A percentile compares a stretch with the other conserved stretches of the same genome.
These are phyloP conservation scores for Trissoscelio sp. DNA, from an alignment of 2,888 invertebrate genomes.

Conservation along the genomic window DNA sequence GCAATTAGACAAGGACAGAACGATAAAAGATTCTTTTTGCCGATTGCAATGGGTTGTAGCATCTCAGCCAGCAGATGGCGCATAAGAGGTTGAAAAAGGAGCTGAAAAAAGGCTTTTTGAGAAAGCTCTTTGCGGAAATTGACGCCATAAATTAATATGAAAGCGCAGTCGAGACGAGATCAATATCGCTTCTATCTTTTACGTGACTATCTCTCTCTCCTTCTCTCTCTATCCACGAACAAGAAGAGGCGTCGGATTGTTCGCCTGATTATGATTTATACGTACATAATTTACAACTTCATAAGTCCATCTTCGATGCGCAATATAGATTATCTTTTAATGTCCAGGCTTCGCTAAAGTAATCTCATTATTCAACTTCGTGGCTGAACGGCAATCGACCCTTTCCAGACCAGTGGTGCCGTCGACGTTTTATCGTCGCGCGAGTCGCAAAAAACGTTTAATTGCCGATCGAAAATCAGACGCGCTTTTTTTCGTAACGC, in stretches of 20 bases:
- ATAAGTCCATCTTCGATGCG: conserved; percentile 53
- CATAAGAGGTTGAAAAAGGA: no score
- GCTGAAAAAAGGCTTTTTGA: neutral
- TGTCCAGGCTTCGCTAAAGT: conserved; percentile 45
- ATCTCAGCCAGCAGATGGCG: no score
- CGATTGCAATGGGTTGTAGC: no score
- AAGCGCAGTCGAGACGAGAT: conserved; percentile 50
- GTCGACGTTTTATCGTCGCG: conserved; percentile 21
- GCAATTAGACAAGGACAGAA: neutral
- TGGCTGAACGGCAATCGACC: conserved; percentile 52
- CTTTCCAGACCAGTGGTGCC: conserved; percentile 42
- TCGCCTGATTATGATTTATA: conserved; percentile 56
- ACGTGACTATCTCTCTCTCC: conserved; percentile 61
- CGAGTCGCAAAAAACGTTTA: conserved; percentile 23
- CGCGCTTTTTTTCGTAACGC: conserved; percentile 2
- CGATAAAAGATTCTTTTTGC: no score
- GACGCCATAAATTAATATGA: conserved; percentile 63
- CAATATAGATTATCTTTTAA: conserved; percentile 58
- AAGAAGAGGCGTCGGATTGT: conserved; percentile 54
- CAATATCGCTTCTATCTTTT: conserved; percentile 65
- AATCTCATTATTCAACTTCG: conserved; percentile 64
- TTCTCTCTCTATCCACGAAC: no score
- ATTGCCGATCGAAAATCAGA: conserved; percentile 41
- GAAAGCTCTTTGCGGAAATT: conserved; percentile 30
- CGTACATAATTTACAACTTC: conserved; percentile 61